Conservation (phyloP, 2,888 invertebrate genomes). For the Drosophila trichaetosa region DNA sequence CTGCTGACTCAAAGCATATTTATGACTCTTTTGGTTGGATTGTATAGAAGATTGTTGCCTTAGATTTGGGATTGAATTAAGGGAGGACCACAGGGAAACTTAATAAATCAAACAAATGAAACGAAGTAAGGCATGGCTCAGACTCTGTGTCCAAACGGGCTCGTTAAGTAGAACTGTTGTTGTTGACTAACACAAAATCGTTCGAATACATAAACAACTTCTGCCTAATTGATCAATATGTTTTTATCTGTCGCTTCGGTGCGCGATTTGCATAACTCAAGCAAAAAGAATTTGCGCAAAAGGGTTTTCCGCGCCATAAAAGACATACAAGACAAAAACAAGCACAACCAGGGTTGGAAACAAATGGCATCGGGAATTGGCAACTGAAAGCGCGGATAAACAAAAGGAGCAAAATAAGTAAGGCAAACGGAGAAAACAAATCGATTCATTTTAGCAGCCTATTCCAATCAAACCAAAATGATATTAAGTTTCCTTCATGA, state of each 20-base stretch:
- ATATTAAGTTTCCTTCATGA: background rate
- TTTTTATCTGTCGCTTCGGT: constrained; percentile 42
- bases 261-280: constrained; percentile 66
- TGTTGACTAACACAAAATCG: constrained; percentile 23
- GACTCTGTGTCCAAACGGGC: background rate
- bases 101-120: constrained; percentile 3
- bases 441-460: background rate
- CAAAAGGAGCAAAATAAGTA: background rate
- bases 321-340: constrained; percentile 35
- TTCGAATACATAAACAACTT: constrained; percentile 54
- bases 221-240: constrained; percentile 77
- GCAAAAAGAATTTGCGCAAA: constrained; percentile 54
- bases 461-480: background rate
- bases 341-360: constrained; percentile 41
- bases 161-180: background rate
- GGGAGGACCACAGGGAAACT: background rate
- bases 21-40: constrained; percentile 14
- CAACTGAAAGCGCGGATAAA: background rate
- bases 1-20: constrained; percentile 6
- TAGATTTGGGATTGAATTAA: constrained; percentile 1
- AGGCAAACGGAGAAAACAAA: constrained; percentile 1
- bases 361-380: background rate
- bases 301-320: constrained; percentile 76
- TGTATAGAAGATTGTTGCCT: background rate
- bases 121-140: background rate